Percentiles rank a stretch among this genome's conserved stretches.
phyloP scores from a whole-genome alignment of 2,888 invertebrate genomes.

The Napeogenes sylphis region DNA sequence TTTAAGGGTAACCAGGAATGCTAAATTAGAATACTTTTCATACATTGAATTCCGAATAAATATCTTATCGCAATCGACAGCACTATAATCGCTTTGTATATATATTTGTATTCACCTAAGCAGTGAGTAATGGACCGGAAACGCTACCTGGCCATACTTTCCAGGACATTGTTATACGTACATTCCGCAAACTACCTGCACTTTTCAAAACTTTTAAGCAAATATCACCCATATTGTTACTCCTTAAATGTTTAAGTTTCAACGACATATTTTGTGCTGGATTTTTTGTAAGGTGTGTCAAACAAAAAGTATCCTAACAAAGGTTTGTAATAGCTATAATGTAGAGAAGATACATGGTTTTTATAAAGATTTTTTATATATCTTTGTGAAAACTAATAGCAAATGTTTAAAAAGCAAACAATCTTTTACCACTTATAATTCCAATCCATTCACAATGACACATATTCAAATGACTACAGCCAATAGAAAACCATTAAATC shows the following conservation, averaged over 20 bases:
- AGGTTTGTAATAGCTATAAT: background rate
- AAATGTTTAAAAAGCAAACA: too few relatives aligned
- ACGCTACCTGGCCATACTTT: conserved; percentile 46
- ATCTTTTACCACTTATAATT: too few relatives aligned
- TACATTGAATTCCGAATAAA: background rate
- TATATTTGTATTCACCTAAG: conserved; percentile 19
- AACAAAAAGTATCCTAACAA: conserved; percentile 9
- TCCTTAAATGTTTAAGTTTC: background rate
- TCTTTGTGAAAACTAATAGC: too few relatives aligned
- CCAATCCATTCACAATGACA: too few relatives aligned
- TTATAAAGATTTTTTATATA: too few relatives aligned
- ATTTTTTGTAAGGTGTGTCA: background rate
- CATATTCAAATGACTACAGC: too few relatives aligned
- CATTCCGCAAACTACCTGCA: conserved; percentile 8
- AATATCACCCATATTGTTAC: background rate
- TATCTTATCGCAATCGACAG: conserved; percentile 9
- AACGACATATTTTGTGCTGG: background rate
- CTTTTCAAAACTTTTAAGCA: background rate
- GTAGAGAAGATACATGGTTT: background rate
- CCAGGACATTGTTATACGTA: conserved; percentile 25
- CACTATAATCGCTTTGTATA: conserved; percentile 17
- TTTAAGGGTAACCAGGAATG: background rate
- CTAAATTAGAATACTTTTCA: background rate
- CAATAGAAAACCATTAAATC: too few relatives aligned
- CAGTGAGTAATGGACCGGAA: conserved; percentile 46